Percentiles rank a stretch among this genome's conserved stretches.
Conservation (phyloP, 2,888 invertebrate genomes). For the Noctuana brunneofusca region DNA sequence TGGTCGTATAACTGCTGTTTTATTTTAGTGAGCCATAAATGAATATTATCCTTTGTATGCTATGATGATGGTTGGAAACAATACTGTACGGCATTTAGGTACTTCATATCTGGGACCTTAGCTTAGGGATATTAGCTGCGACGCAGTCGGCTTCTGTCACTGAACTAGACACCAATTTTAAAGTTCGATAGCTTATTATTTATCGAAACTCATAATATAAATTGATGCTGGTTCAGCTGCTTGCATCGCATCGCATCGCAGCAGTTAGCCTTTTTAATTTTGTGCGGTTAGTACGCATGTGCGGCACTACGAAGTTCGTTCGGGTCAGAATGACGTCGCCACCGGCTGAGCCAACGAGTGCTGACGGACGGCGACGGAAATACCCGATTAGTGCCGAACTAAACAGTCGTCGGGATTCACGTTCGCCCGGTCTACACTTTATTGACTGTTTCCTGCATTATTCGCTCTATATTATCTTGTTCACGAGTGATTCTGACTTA, state of each 20-base stretch:
- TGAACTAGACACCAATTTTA: too few relatives aligned
- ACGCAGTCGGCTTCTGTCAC: too few relatives aligned
- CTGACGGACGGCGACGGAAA: constrained; percentile 58
- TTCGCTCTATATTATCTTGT: constrained; percentile 55
- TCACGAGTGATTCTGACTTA: constrained; percentile 54
- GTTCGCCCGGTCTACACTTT: constrained; percentile 62
- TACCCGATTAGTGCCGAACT: constrained; percentile 73
- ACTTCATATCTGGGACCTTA: too few relatives aligned
- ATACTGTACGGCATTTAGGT: too few relatives aligned
- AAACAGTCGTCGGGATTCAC: constrained; percentile 60
- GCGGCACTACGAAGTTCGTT: constrained; percentile 57
- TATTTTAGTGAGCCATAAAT: constrained; percentile 27
- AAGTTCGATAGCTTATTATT: too few relatives aligned
- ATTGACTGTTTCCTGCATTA: constrained; percentile 74
- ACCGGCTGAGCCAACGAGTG: constrained; percentile 47
- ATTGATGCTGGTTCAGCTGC: too few relatives aligned
- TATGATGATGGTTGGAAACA: too few relatives aligned
- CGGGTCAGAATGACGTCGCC: constrained; percentile 39
- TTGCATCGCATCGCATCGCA: too few relatives aligned
- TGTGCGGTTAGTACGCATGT: constrained; percentile 58
- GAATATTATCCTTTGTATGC: neutral
- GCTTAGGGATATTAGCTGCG: too few relatives aligned
- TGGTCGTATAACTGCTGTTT: constrained; percentile 36
- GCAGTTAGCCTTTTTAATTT: too few relatives aligned
- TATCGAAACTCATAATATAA: too few relatives aligned